phyloP scores from a whole-genome alignment of 2,888 invertebrate genomes.

The Ariolimax columbianus region DNA sequence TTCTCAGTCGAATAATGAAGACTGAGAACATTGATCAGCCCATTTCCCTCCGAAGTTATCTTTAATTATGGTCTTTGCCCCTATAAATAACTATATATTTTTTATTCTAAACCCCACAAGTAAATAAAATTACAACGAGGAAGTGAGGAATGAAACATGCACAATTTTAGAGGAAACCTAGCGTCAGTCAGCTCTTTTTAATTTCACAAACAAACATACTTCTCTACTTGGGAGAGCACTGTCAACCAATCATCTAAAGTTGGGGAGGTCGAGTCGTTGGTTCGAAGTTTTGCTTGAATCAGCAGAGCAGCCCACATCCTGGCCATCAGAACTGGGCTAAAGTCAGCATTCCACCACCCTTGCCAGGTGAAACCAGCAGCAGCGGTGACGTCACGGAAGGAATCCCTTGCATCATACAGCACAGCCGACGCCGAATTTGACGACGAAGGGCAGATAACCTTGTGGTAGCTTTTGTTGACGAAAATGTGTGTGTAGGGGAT shows the following conservation, averaged over 20 bases:
- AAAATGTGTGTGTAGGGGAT: too few species aligned
- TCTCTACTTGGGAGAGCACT: slow-evolving; percentile 8
- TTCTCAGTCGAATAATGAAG: too few species aligned
- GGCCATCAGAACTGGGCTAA: slow-evolving; percentile 44
- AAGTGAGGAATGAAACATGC: too few species aligned
- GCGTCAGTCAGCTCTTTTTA: too few species aligned
- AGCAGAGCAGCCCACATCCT: slow-evolving; percentile 31
- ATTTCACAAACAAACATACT: too few species aligned
- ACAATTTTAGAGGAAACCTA: too few species aligned
- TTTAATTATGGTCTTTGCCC: too few species aligned
- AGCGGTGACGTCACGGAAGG: slow-evolving; percentile 28
- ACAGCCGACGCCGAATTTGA: slow-evolving; percentile 16
- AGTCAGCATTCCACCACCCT: slow-evolving; percentile 52
- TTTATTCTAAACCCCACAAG: too few species aligned
- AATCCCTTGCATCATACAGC: slow-evolving; percentile 48
- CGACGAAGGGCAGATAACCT: slow-evolving; percentile 38
- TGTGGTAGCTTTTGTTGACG: slow-evolving; percentile 46
- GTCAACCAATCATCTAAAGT: neutral
- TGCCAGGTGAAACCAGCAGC: slow-evolving; percentile 44
- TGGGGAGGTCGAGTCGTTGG: neutral
- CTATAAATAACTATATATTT: too few species aligned
- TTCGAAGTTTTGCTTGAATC: neutral
- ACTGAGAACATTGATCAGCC: too few species aligned
- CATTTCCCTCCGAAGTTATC: too few species aligned
- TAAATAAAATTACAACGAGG: too few species aligned